Conservation (phyloP, 2,888 invertebrate species). For the Eupithecia abbreviata region DNA sequence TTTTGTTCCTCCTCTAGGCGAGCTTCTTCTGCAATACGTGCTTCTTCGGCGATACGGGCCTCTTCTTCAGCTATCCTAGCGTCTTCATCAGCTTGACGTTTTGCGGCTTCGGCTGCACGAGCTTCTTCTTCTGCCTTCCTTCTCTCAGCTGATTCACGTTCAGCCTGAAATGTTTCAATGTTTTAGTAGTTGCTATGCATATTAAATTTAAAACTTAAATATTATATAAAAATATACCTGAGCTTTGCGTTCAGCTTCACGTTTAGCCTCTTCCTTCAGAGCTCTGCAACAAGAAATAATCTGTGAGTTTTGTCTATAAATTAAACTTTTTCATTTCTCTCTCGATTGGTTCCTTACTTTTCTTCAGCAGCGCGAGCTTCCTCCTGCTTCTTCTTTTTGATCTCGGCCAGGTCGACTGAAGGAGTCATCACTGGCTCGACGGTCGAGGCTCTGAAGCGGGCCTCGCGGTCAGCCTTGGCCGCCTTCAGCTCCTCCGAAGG, state of each 20-base stretch:
- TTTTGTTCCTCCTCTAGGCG: conserved; percentile 63
- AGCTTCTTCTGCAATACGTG: conserved; percentile 73
- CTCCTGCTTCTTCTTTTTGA: conserved; percentile 84
- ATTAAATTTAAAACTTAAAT: background rate
- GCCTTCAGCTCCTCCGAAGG: conserved; percentile 85
- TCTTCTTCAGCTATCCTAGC: conserved; percentile 78
- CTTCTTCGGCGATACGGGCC: conserved; percentile 74
- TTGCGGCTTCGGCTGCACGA: conserved; percentile 78
- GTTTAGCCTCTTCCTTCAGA: conserved; percentile 81
- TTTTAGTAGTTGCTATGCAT: background rate
- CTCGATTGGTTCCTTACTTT: conserved; percentile 68
- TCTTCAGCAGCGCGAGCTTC: conserved; percentile 86
- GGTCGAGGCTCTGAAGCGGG: conserved; percentile 83
- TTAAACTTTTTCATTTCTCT: background rate
- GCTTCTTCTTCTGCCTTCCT: conserved; percentile 84
- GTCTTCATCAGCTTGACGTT: conserved; percentile 79
- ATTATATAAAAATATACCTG: conserved; percentile 58
- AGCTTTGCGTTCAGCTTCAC: conserved; percentile 78
- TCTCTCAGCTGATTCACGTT: conserved; percentile 74
- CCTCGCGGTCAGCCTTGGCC: conserved; percentile 85
- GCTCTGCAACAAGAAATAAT: conserved; percentile 62
- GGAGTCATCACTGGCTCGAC: conserved; percentile 75
- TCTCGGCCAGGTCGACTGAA: conserved; percentile 81
- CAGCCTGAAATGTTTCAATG: conserved; percentile 54
- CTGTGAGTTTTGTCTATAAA: background rate